Evolutionary conservation across 2,113 vertebrate genomes (phyloP), one percentile per base, ranked within the genome.

Genomic region (Sclerurus mexicanus): DNA sequence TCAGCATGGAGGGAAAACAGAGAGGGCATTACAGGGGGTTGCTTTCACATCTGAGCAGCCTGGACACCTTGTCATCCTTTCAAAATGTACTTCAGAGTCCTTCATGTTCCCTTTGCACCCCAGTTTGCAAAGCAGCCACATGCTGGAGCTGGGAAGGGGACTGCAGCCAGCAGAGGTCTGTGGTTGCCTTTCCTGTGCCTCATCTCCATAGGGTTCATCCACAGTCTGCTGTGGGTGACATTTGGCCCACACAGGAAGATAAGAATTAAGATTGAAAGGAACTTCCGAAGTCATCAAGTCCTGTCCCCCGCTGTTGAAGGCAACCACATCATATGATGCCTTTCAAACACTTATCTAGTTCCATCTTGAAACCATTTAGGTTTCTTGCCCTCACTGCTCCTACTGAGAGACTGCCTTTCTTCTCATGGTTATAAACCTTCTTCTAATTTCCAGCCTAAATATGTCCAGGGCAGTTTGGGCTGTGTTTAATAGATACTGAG

Each of bases 281-380:
- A 96, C 93, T 93, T 95, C 90, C 69, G 13, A 95, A 96, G 97
- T 96, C 97, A 95, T 96, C 94, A 88, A 95, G 90, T 96, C 85
- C 79, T 91, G 87, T 95, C 58, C 94, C 96, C 95, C 93, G 95
- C 96, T 95, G 95, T 53, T 91, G 93, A 58, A 96, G 91, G 77
- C 84, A 85, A 94, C 96, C 96, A 96, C 96, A 97, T 95, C 95
- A 82, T 27, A 95, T 89, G 87, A 89, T 79, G 56, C 50, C 91
- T 96, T 95, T 96, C 94, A 89, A 95, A 39, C 58, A 82, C 81
- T 94, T 96, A 91, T 95, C 95, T 97, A 16, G 27, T 53, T 93
- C 74, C 95, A 96, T 97, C 95, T 96, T 97, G 96, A 97, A 97
- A 47, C 60, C 89, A 96, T 97, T 97, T 95, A 44, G n/a, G 72